Conservation (phyloP, 2,113 vertebrate species). For the Petaurus breviceps region DNA sequence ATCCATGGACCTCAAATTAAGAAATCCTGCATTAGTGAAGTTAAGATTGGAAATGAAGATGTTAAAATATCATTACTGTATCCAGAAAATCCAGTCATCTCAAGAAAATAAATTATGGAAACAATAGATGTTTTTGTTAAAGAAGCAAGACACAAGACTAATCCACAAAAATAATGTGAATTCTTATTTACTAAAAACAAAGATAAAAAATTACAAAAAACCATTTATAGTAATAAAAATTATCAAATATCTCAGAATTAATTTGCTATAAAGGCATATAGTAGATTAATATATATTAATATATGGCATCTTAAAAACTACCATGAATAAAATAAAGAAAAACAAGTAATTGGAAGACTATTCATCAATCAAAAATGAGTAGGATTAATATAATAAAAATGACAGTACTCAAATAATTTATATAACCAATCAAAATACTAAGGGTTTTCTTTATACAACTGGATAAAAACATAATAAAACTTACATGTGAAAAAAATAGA, state of each 20-base stretch:
- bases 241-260: not conserved
- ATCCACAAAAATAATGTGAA: not conserved
- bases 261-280: not conserved
- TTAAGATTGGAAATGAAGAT: not conserved
- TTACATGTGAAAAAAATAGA: not conserved
- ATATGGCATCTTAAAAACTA: not conserved
- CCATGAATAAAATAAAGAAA: not conserved
- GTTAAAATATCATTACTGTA: not conserved
- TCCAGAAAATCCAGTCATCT: not conserved
- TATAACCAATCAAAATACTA: not conserved
- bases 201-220: not conserved
- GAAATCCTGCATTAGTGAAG: not conserved
- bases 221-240: not conserved
- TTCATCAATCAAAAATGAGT: not conserved
- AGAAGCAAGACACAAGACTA: not conserved
- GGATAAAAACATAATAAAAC: not conserved
- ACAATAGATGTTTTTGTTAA: not conserved
- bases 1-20: not conserved
- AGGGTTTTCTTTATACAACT: not conserved
- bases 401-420: not conserved
- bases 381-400: not conserved
- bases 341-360: not conserved
- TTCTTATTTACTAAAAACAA: not conserved
- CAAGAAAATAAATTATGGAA: not conserved
- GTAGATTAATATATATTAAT: not conserved